A percentile compares a stretch with the other conserved stretches of the same genome.
phyloP scores from a whole-genome alignment of 1,140 invertebrate species.

The Drosophila mojavensis region DNA sequence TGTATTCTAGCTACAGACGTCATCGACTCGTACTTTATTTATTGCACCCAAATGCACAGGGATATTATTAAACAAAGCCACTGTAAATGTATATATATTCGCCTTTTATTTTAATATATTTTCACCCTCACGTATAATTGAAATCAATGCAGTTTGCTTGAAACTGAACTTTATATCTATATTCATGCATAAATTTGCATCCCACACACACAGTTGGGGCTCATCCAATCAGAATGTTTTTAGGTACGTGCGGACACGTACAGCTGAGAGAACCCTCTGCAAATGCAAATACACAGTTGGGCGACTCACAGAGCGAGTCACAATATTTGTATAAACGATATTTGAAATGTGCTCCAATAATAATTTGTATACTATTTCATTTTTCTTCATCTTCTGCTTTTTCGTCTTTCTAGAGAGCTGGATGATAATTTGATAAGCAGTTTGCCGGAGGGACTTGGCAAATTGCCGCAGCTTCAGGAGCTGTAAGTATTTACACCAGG shows the following conservation, averaged over 20 bases:
- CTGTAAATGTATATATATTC: background rate
- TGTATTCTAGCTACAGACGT: no score
- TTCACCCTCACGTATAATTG: constrained; percentile 53
- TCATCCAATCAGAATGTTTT: constrained; percentile 39
- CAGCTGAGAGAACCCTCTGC: constrained; percentile 52
- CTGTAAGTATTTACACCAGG: constrained; percentile 86
- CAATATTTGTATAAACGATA: constrained; percentile 55
- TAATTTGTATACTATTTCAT: constrained; percentile 37
- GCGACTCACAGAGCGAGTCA: constrained; percentile 18
- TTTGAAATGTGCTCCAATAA: constrained; percentile 48
- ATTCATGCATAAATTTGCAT: constrained; percentile 66
- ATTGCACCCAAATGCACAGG: background rate
- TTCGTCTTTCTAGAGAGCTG: constrained; percentile 87
- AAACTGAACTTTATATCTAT: constrained; percentile 56
- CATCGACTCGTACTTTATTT: background rate
- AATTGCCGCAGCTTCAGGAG: constrained; percentile 88
- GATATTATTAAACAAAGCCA: background rate
- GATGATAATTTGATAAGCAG: constrained; percentile 89
- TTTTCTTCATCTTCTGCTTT: constrained; percentile 31
- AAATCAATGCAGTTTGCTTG: constrained; percentile 61
- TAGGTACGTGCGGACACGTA: constrained; percentile 68
- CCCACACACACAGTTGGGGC: constrained; percentile 12
- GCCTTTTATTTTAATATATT: constrained; percentile 4
- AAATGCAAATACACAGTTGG: constrained; percentile 50
- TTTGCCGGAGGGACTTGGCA: constrained; percentile 87